Evolutionary conservation across 1,140 invertebrate genomes (phyloP).

Genomic region (Tigriopus japonicus): DNA sequence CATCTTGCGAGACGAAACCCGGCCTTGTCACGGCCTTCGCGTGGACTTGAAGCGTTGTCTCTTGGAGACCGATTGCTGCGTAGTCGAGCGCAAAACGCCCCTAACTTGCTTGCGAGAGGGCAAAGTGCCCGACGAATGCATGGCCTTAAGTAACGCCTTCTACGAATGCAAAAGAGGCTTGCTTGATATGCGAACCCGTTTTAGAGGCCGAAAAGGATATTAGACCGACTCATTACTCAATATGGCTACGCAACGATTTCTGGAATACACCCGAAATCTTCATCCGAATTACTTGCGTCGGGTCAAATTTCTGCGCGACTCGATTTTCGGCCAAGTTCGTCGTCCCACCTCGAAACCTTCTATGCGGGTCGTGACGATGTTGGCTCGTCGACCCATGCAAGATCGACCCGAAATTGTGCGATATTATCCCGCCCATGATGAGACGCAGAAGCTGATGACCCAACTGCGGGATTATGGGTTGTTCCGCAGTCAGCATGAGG

Average conservation of each 20-base stretch:
- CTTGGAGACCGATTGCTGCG: slow-evolving; percentile 2
- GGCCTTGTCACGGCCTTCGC: slow-evolving; percentile 1
- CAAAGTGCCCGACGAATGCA: slow-evolving; percentile 7
- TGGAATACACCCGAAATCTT: too few relatives aligned
- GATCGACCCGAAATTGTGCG: slow-evolving; percentile 48
- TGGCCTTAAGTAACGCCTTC: slow-evolving; percentile 5
- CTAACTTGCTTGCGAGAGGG: neutral
- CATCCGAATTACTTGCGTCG: slow-evolving; percentile 22
- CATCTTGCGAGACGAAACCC: neutral
- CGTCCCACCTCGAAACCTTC: slow-evolving; percentile 34
- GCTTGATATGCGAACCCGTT: slow-evolving; percentile 8
- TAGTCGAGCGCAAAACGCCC: slow-evolving; percentile 4
- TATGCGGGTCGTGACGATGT: slow-evolving; percentile 47
- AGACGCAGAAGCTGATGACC: slow-evolving; percentile 48
- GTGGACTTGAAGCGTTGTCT: slow-evolving; percentile 11
- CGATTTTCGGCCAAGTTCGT: slow-evolving; percentile 71
- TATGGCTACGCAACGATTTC: too few relatives aligned
- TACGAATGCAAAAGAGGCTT: slow-evolving; percentile 10
- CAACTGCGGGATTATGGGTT: slow-evolving; percentile 50
- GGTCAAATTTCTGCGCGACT: slow-evolving; percentile 63
- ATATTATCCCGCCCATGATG: slow-evolving; percentile 67
- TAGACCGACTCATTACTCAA: neutral
- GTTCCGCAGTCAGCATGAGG: slow-evolving; percentile 69
- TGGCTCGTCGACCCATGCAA: slow-evolving; percentile 50
- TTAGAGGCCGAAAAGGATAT: slow-evolving; percentile 2